Base-by-base conservation (phyloP, 2,113 vertebrate species). In the Muntiacus reevesi region DNA sequence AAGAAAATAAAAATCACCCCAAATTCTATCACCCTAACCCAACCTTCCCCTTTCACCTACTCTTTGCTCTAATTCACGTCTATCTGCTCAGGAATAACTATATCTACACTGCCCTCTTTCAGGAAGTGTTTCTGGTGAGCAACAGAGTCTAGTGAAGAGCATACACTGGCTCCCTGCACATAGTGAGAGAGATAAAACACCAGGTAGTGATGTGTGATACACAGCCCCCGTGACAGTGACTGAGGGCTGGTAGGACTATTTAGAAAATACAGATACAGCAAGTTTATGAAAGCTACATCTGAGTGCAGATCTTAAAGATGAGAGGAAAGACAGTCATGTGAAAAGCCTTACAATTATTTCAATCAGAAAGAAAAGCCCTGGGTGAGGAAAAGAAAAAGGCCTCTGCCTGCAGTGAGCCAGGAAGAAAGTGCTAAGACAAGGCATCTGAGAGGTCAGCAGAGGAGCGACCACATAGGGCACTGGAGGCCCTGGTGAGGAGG, bases 381-480 rank as follows among this genome's bases (percentile, higher is more conserved):
- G 36, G 28, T 60, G 25, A 82, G 21, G 79, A 52, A 59, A 3
- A 55, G 78, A 50, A 71, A 88, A 74, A 62, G 30, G 64, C 21
- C 19, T 30, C 9, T 21, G 19, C 50, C 67, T 43, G 60, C 3
- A 83, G 71, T 2, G 1, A 76, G 50, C 54, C 21, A 7, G 7
- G 52, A 76, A n/a, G 33, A 52, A 21, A 57, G 40, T 3, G 2
- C 9, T 30, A 11, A 88, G 59, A 85, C 33, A 7, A 0, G 36
- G 19, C 4, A 2, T 12, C 43, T 6, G 11, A 64, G 45, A 47
- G 14, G 14, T 40, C 6, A 67, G 50, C 40, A 10, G 43, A 23
- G 9, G 13, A n/a, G 4, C 6, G 43, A 47, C 1, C 3, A 16
- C 0, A 0, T 0, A 25, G 62, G 28, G 7, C 67, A 36, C 14